A percentile compares a stretch with the other conserved stretches of the same genome.
These are phyloP conservation scores for Tetanocera ferruginea DNA, from an alignment of 2,888 invertebrate genomes.

Conservation along the genomic window DNA sequence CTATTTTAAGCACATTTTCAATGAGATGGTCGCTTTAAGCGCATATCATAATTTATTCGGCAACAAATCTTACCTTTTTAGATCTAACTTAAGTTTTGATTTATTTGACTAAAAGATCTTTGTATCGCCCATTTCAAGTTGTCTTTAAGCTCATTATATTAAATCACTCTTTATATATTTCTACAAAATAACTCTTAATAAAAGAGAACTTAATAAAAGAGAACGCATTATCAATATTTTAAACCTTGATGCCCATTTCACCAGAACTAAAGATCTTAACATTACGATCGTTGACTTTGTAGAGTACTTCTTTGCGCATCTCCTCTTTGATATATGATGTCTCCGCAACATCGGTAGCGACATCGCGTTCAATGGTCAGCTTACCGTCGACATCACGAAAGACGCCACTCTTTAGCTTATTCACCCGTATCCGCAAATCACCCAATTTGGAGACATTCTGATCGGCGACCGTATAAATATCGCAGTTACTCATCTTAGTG, in stretches of 20 bases:
- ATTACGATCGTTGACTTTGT: conserved; percentile 81
- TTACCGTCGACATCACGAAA: conserved; percentile 82
- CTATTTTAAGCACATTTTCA: too few relatives aligned
- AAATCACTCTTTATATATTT: neutral
- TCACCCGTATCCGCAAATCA: conserved; percentile 75
- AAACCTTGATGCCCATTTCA: conserved; percentile 68
- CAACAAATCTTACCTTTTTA: too few relatives aligned
- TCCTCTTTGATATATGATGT: conserved; percentile 47
- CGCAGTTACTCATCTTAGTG: conserved; percentile 74
- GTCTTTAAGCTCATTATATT: too few relatives aligned
- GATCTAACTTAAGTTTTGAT: too few relatives aligned
- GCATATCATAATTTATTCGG: too few relatives aligned
- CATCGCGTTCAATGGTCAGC: conserved; percentile 68
- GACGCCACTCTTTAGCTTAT: conserved; percentile 79
- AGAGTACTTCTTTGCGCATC: conserved; percentile 69
- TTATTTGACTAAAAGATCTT: too few relatives aligned
- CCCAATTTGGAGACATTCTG: conserved; percentile 76
- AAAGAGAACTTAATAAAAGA: neutral
- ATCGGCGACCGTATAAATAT: conserved; percentile 74
- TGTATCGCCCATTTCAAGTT: too few relatives aligned
- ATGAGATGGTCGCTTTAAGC: too few relatives aligned
- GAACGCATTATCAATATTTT: conserved; percentile 9
- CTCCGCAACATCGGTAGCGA: conserved; percentile 19
- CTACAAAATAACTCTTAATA: neutral
- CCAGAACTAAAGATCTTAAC: conserved; percentile 82